Conservation (phyloP, 2,797 vertebrate species). For the Sebastes elongatus region DNA sequence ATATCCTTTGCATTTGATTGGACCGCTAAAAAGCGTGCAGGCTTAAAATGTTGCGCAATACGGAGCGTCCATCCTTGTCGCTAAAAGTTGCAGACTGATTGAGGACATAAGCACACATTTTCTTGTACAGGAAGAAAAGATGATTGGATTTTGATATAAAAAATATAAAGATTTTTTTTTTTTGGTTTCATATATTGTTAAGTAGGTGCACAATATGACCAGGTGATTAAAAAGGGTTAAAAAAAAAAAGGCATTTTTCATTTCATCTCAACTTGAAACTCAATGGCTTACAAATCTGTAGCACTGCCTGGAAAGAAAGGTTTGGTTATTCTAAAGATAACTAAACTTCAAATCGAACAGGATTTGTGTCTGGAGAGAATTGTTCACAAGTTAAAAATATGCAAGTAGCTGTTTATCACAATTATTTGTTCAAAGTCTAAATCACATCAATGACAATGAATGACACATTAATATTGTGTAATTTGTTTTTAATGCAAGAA, state of each 20-base stretch:
- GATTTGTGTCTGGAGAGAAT: neutral
- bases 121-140: too few species aligned
- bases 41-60: too few species aligned
- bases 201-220: too few species aligned
- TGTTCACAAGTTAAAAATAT: neutral
- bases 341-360: neutral
- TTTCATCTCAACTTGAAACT: too few species aligned
- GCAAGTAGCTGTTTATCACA: neutral
- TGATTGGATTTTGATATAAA: too few species aligned
- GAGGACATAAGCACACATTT: too few species aligned
- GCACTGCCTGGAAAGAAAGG: neutral
- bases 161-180: accelerated
- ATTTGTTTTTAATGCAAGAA: conserved; percentile 55
- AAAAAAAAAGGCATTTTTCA: too few species aligned
- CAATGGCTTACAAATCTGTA: neutral
- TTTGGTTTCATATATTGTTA: too few species aligned
- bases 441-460: neutral
- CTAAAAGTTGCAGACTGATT: too few species aligned
- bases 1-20: too few species aligned
- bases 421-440: neutral
- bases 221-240: too few species aligned
- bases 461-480: neutral
- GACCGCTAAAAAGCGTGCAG: accelerated
- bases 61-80: accelerated
- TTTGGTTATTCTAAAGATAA: neutral